Evolutionary conservation across 2,113 vertebrate genomes (phyloP).

Genomic region (Lichenostomus cassidix): DNA sequence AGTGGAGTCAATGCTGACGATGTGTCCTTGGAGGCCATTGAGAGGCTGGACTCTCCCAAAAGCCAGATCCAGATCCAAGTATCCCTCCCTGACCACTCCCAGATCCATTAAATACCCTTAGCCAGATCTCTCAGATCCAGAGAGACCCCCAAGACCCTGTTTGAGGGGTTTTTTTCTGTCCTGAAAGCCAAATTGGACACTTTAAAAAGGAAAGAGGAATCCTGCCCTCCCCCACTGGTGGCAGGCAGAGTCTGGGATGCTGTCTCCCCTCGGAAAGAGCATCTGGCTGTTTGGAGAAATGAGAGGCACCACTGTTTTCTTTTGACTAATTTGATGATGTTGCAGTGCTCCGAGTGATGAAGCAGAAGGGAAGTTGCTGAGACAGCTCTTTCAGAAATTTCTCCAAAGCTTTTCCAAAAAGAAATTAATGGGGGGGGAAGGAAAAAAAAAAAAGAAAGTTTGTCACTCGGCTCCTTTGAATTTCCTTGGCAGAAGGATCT

Average conservation of each 20-base stretch:
- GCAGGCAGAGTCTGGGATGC: neutral
- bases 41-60: neutral
- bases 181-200: neutral
- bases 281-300: conserved; percentile 56
- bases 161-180: neutral
- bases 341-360: conserved; percentile 53
- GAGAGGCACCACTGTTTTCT: conserved; percentile 64
- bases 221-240: conserved; percentile 5
- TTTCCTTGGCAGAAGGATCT: conserved; percentile 7
- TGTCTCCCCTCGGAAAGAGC: conserved; percentile 31
- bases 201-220: conserved; percentile 2
- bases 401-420: conserved; percentile 48
- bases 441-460: neutral
- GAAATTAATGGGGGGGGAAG: neutral
- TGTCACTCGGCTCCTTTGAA: neutral
- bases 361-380: conserved; percentile 61
- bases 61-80: neutral
- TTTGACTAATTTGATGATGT: conserved; percentile 67
- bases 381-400: conserved; percentile 58
- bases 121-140: neutral
- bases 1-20: neutral
- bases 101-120: neutral
- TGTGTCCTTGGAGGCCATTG: neutral
- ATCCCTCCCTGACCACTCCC: neutral
- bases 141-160: neutral